Conservation (phyloP, 1,140 invertebrate genomes). For the Neodiprion lecontei region DNA sequence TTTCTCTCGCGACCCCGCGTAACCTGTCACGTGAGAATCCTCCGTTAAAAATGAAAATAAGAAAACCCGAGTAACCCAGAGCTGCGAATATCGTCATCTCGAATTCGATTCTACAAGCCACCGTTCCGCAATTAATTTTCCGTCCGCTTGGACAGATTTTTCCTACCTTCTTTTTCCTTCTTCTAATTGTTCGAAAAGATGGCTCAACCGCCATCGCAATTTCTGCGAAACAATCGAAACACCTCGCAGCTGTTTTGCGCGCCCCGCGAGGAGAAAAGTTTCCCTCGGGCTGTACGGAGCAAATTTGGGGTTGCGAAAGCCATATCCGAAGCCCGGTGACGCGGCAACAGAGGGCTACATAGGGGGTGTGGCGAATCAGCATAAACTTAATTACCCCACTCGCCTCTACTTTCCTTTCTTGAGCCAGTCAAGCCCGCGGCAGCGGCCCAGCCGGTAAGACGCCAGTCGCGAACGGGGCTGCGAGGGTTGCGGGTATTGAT, state of each 20-base stretch:
- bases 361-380: constrained; percentile 26
- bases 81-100: no score
- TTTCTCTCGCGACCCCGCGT: no score
- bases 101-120: no score
- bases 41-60: no score
- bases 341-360: background rate
- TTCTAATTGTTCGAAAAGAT: background rate
- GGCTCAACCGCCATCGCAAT: background rate
- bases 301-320: no score
- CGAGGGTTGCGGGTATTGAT: constrained; percentile 52
- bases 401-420: constrained; percentile 14
- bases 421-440: constrained; percentile 9
- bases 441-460: constrained; percentile 22
- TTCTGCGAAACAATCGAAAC: background rate
- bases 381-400: constrained; percentile 32
- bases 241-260: background rate
- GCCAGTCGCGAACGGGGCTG: constrained; percentile 9
- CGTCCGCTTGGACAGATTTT: no score
- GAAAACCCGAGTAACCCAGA: no score
- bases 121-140: no score
- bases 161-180: no score
- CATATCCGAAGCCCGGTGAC: background rate
- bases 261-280: background rate
- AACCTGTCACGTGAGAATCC: no score
- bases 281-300: background rate